phyloP scores from a whole-genome alignment of 2,113 vertebrate genomes.

The Phocoena sinus region DNA sequence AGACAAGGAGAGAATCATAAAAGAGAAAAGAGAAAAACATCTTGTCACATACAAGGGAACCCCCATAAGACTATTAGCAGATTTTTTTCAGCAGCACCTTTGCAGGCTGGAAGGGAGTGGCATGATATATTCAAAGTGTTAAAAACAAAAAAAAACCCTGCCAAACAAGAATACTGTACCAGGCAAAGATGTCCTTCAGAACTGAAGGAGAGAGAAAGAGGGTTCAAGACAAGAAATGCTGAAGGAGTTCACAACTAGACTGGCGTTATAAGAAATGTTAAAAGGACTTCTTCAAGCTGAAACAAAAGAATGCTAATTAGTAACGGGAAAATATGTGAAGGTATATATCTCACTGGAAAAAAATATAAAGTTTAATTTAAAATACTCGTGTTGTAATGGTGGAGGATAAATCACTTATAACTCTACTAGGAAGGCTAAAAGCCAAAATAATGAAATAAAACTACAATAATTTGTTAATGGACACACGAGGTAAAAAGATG shows the following conservation, averaged over 20 bases:
- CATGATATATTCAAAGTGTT: too few relatives aligned
- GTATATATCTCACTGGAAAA: not conserved
- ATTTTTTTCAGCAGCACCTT: too few relatives aligned
- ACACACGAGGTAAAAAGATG: not conserved
- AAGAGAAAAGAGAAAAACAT: not conserved
- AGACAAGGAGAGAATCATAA: not conserved
- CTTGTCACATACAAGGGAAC: too few relatives aligned
- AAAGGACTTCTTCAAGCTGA: too few relatives aligned
- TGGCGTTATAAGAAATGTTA: too few relatives aligned
- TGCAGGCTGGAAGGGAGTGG: too few relatives aligned
- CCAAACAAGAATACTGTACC: not conserved
- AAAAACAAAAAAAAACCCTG: not conserved
- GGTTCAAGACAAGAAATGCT: too few relatives aligned
- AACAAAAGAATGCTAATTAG: not conserved
- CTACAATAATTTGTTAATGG: not conserved
- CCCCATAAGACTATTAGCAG: too few relatives aligned
- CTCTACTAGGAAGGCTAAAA: not conserved
- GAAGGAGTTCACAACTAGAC: too few relatives aligned
- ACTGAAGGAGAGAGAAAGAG: too few relatives aligned
- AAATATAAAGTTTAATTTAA: not conserved
- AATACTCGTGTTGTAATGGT: not conserved
- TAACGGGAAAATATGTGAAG: not conserved
- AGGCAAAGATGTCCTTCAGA: not conserved
- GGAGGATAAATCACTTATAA: not conserved
- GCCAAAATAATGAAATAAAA: not conserved